Conservation (phyloP, 2,888 invertebrate species). For the Mesoligia furuncula region DNA sequence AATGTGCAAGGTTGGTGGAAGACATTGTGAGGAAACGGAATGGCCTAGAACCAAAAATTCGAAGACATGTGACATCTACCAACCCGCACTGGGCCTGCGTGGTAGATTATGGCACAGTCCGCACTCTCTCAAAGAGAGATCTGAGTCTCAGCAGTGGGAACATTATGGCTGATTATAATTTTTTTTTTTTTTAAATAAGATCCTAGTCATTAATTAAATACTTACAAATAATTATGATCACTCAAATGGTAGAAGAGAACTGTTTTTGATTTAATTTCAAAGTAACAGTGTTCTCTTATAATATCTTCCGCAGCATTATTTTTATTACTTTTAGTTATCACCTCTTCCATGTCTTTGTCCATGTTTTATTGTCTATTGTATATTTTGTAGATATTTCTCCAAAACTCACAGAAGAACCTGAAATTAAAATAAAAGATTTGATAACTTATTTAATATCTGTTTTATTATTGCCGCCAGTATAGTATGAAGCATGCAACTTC, state of each 20-base stretch:
- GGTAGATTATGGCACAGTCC: too few relatives aligned
- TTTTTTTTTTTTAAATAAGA: too few relatives aligned
- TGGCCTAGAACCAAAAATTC: too few relatives aligned
- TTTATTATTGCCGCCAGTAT: not conserved
- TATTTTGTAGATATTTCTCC: too few relatives aligned
- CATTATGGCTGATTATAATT: too few relatives aligned
- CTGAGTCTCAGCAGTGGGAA: too few relatives aligned
- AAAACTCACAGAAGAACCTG: not conserved
- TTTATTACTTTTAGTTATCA: conserved; percentile 19
- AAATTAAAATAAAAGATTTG: not conserved
- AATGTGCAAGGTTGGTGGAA: too few relatives aligned
- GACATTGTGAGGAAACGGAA: too few relatives aligned
- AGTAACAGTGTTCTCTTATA: conserved; percentile 27
- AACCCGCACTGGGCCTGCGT: too few relatives aligned
- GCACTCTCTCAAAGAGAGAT: too few relatives aligned
- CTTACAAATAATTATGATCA: conserved; percentile 62
- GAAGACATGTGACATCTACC: too few relatives aligned
- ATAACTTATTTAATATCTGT: too few relatives aligned
- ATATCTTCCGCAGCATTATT: conserved; percentile 22
- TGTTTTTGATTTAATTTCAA: conserved; percentile 5
- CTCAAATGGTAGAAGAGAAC: conserved; percentile 30
- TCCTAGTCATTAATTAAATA: conserved; percentile 16
- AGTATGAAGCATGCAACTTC: not conserved
- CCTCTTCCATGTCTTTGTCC: not conserved
- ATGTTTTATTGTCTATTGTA: not conserved